Evolutionary conservation across 1,140 invertebrate species (phyloP), one percentile per base, ranked within the genome.

Genomic region (Hermatobates lingyangjiaoensis): DNA sequence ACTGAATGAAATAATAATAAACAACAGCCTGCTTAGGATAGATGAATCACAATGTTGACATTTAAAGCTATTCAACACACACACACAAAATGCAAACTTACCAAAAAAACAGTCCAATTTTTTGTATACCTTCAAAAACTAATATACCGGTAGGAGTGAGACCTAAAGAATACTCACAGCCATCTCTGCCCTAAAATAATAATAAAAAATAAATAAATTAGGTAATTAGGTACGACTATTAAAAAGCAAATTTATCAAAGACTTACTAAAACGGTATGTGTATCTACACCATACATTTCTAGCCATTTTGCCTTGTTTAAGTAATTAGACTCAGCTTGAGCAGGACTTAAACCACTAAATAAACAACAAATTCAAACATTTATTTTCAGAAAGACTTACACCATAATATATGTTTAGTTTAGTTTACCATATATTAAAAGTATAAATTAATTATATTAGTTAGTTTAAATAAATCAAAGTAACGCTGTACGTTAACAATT

Each of bases 61-160:
- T n/a, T n/a, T n/a, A n/a, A n/a, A n/a, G n/a, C n/a, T n/a, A n/a
- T n/a, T n/a, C n/a, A n/a, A n/a, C n/a, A n/a, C n/a, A n/a, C n/a
- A n/a, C n/a, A n/a, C n/a, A n/a, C n/a, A n/a, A n/a, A n/a, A n/a
- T n/a, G n/a, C n/a, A 51, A 38, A 26, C 65, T 62, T 65, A 76
- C 95, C 96, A 99, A 66, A 96, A 96, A 66, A 99, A 98, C 0
- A 98, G 71, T 1, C 94, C 96, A 60, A 99, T 98, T 71, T 98
- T 98, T 62, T 89, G 84, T 45, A 68, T 68, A 21, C 87, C 87
- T 67, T 98, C 93, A 66, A 97, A 96, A 1, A 99, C 93, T 10
- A 98, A 70, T 60, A 99, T 94, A 0, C 95, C 86, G 14, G 91
- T 96, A 26, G 96, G 96, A 2, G 94, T 98, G 3, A 99, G 68